Conservation (phyloP, 2,888 invertebrate species). For the Pandemis corylana region DNA sequence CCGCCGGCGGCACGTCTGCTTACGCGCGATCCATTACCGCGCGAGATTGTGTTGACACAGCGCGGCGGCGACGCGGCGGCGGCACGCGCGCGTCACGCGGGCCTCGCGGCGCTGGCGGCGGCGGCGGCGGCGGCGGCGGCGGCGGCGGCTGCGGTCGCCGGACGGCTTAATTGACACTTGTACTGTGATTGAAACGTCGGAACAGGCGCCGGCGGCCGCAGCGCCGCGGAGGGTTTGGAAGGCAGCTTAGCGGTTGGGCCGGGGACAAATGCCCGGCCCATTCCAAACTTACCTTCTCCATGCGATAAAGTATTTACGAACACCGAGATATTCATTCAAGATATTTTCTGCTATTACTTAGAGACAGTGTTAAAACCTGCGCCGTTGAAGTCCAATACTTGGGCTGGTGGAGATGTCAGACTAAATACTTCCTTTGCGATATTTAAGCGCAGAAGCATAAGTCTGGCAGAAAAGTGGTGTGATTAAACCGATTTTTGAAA, state of each 20-base stretch:
- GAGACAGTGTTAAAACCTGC: too few species aligned
- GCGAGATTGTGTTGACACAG: constrained; percentile 16
- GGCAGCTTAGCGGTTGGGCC: not conserved
- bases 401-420: too few species aligned
- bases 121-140: not conserved
- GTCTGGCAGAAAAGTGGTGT: too few species aligned
- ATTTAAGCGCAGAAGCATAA: too few species aligned
- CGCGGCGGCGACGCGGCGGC: not conserved
- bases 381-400: too few species aligned
- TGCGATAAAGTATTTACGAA: not conserved
- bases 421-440: too few species aligned
- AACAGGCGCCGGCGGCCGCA: constrained; percentile 10
- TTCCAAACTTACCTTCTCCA: not conserved
- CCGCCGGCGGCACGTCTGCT: constrained; percentile 6
- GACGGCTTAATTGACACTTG: constrained; percentile 4
- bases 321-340: too few species aligned
- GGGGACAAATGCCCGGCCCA: not conserved
- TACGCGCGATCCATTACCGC: constrained; percentile 10
- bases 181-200: not conserved
- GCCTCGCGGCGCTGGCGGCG: too few species aligned
- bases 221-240: not conserved
- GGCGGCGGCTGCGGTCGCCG: constrained; percentile 8
- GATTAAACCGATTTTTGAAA: too few species aligned
- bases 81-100: not conserved
- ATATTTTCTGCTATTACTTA: too few species aligned